A percentile compares a stretch with the other conserved stretches of the same genome.
phyloP scores from a whole-genome alignment of 2,888 invertebrate genomes.

The Idaea straminata region DNA sequence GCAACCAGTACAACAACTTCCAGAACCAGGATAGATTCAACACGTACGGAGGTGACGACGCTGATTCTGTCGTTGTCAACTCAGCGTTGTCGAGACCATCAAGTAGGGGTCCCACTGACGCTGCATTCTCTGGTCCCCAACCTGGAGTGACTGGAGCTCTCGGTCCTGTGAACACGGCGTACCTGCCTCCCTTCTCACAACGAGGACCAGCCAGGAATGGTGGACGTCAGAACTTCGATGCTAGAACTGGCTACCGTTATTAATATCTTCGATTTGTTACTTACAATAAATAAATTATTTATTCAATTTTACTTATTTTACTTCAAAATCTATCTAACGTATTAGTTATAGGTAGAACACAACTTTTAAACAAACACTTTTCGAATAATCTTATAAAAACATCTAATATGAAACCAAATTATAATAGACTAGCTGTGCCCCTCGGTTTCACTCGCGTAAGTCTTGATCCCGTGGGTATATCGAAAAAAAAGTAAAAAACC shows the following conservation, averaged over 20 bases:
- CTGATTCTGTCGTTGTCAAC: constrained; percentile 50
- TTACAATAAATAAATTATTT: neutral
- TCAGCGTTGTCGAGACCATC: constrained; percentile 32
- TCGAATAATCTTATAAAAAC: too few species aligned
- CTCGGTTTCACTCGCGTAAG: too few species aligned
- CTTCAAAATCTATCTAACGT: too few species aligned
- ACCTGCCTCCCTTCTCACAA: constrained; percentile 47
- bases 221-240: constrained; percentile 40
- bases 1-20: constrained; percentile 18
- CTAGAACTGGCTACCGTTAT: constrained; percentile 47
- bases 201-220: constrained; percentile 19
- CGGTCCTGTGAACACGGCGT: constrained; percentile 40
- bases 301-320: neutral
- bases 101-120: constrained; percentile 3
- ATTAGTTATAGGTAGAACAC: too few species aligned
- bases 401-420: too few species aligned
- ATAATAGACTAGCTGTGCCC: too few species aligned
- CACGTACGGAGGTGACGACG: constrained; percentile 18
- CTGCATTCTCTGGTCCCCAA: neutral
- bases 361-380: too few species aligned
- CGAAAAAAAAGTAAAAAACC: too few species aligned
- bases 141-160: constrained; percentile 7
- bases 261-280: constrained; percentile 7
- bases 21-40: neutral
- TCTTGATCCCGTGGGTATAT: too few species aligned